Evolutionary conservation across 2,113 vertebrate species (phyloP).

Genomic region (Callaeas wilsoni): DNA sequence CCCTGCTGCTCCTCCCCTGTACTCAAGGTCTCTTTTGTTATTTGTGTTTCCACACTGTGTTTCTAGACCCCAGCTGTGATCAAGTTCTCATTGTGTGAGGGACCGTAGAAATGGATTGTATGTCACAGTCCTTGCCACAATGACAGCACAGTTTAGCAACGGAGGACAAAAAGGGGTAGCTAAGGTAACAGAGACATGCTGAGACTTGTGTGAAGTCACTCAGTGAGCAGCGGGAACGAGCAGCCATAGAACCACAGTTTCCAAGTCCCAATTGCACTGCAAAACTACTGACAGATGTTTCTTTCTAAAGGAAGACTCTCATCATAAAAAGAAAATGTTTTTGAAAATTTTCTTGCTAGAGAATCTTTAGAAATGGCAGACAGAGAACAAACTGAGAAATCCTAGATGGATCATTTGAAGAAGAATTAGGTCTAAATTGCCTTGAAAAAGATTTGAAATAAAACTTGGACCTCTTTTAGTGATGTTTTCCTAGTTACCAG

Average conservation of each 20-base stretch:
- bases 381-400: background rate
- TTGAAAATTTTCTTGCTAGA: background rate
- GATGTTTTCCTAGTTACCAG: background rate
- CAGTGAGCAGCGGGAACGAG: background rate
- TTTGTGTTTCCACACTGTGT: background rate
- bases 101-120: background rate
- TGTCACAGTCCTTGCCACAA: background rate
- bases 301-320: background rate
- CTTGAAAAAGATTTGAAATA: background rate
- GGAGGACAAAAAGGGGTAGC: background rate
- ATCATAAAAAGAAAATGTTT: background rate
- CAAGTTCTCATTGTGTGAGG: background rate
- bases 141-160: background rate
- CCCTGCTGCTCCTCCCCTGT: background rate
- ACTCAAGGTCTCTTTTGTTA: background rate
- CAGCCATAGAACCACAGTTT: background rate
- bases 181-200: background rate
- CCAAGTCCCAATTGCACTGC: background rate
- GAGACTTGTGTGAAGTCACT: background rate
- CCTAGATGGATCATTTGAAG: background rate
- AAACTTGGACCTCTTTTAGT: background rate
- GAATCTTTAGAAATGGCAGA: background rate
- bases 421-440: background rate
- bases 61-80: background rate
- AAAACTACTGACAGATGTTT: background rate